A percentile compares a stretch with the other conserved stretches of the same genome.
phyloP scores from a whole-genome alignment of 1,140 invertebrate genomes.

The Drosophila kepulauana region DNA sequence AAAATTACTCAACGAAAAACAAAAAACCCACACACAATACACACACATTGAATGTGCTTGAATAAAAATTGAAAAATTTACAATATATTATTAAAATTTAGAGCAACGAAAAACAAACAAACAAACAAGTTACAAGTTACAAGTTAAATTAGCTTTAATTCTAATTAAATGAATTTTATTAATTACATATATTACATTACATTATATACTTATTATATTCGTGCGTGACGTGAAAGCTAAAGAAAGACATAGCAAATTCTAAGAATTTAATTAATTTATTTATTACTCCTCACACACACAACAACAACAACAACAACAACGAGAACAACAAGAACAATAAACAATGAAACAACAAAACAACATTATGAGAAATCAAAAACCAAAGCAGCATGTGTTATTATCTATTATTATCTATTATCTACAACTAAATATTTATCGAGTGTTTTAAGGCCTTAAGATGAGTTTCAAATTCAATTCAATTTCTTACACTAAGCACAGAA shows the following conservation, averaged over 20 bases:
- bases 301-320: constrained; percentile 35
- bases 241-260: constrained; percentile 83
- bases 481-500: constrained; percentile 77
- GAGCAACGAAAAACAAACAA: constrained; percentile 1
- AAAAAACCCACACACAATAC: constrained; percentile 6
- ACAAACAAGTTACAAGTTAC: constrained; percentile 10
- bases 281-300: constrained; percentile 47
- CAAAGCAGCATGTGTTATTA: constrained; percentile 81
- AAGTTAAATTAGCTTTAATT: constrained; percentile 41
- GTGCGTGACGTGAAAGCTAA: constrained; percentile 72
- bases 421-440: constrained; percentile 28
- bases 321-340: constrained; percentile 18
- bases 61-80: constrained; percentile 15
- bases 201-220: constrained; percentile 30
- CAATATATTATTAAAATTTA: constrained; percentile 7
- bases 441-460: constrained; percentile 64
- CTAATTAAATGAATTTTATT: constrained; percentile 35
- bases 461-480: constrained; percentile 64
- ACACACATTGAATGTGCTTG: constrained; percentile 31
- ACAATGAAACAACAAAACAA: constrained; percentile 36
- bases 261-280: constrained; percentile 81
- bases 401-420: constrained; percentile 43
- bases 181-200: constrained; percentile 28
- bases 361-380: constrained; percentile 37
- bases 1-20: constrained; percentile 32